phyloP scores from a whole-genome alignment of 2,888 invertebrate genomes.

The Melolontha melolontha region DNA sequence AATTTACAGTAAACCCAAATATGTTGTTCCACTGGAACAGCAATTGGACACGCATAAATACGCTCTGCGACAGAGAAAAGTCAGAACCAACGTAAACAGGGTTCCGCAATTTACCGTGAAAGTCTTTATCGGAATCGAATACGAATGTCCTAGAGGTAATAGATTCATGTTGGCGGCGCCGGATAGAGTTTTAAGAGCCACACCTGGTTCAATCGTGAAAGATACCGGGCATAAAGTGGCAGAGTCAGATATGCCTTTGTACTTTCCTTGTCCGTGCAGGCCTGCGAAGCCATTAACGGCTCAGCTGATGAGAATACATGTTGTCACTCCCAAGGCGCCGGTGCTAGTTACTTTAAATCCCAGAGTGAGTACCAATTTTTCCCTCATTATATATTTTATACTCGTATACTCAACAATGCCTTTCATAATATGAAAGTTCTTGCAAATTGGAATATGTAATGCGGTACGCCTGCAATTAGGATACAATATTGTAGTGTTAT shows the following conservation, averaged over 20 bases:
- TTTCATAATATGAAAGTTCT: no score
- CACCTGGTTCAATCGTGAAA: conserved; percentile 77
- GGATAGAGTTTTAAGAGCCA: conserved; percentile 83
- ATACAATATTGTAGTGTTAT: no score
- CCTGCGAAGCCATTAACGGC: conserved; percentile 75
- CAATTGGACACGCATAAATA: conserved; percentile 55
- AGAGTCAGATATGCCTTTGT: conserved; percentile 88
- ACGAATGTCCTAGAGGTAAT: conserved; percentile 98
- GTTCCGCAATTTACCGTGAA: conserved; percentile 80
- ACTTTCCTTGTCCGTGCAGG: conserved; percentile 87
- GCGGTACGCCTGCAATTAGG: no score
- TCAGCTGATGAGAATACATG: conserved; percentile 87
- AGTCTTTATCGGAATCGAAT: conserved; percentile 95
- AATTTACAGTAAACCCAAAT: conserved; percentile 66
- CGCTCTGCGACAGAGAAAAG: conserved; percentile 45
- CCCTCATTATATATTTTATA: no score
- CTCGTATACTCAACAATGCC: no score
- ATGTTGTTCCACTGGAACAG: conserved; percentile 59
- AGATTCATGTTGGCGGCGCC: conserved; percentile 91
- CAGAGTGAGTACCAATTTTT: conserved; percentile 64
- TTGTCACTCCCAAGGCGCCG: conserved; percentile 91
- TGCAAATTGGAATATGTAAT: no score
- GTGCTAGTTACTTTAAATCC: conserved; percentile 90
- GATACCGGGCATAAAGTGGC: conserved; percentile 90
- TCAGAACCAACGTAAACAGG: conserved; percentile 53